Conservation (phyloP, 2,888 invertebrate genomes). For the Fissipunctia ypsillon region DNA sequence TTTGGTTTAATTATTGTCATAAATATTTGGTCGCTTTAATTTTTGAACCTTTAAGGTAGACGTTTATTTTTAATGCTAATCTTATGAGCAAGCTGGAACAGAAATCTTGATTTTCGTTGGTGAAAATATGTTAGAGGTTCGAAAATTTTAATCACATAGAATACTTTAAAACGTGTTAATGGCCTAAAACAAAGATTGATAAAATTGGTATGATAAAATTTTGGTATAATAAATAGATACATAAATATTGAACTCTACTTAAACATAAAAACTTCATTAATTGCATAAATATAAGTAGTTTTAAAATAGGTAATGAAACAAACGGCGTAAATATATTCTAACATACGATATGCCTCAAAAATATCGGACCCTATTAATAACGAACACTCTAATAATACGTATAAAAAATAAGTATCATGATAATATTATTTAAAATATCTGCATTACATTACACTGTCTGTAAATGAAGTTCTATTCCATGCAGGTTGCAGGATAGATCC, state of each 20-base stretch:
- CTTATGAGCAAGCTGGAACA: conserved; percentile 9
- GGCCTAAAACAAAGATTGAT: not conserved
- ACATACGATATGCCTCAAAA: conserved; percentile 34
- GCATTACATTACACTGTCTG: conserved; percentile 67
- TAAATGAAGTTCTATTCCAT: conserved; percentile 27
- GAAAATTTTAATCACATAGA: conserved; percentile 15
- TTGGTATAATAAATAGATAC: too few relatives aligned
- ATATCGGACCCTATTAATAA: conserved; percentile 13
- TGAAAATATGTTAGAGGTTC: not conserved
- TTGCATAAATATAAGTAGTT: not conserved
- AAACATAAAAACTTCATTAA: not conserved
- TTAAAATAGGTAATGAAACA: conserved; percentile 1
- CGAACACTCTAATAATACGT: conserved; percentile 22
- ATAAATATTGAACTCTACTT: not conserved
- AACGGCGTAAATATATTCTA: conserved; percentile 18
- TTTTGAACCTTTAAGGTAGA: conserved; percentile 44
- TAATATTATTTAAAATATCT: conserved; percentile 27
- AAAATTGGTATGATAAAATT: not conserved
- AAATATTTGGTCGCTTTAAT: conserved; percentile 59
- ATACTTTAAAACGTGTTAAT: not conserved
- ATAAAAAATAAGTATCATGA: conserved; percentile 30
- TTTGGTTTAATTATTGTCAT: conserved; percentile 65
- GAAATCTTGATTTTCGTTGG: not conserved
- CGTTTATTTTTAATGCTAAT: conserved; percentile 21
- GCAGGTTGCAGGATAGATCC: conserved; percentile 27